Conservation (phyloP, 2,113 vertebrate genomes). For the Stercorarius parasiticus region DNA sequence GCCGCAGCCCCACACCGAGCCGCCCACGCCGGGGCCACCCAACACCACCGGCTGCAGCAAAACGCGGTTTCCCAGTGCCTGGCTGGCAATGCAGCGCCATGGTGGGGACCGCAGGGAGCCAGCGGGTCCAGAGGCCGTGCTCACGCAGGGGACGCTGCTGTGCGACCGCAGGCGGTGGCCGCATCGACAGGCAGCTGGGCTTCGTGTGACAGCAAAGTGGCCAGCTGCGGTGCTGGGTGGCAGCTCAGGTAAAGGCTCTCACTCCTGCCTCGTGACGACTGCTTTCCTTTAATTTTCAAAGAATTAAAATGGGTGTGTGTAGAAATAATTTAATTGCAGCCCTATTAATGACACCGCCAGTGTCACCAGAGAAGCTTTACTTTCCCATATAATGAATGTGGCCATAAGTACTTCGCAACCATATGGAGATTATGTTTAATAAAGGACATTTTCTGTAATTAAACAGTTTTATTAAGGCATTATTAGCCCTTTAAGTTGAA, state of each 20-base stretch:
- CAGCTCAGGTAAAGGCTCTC: background rate
- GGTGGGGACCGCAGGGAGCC: accelerated
- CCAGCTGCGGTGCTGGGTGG: background rate
- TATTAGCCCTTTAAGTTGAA: constrained; percentile 60
- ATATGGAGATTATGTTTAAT: constrained; percentile 34
- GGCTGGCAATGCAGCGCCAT: accelerated
- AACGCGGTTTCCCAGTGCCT: accelerated
- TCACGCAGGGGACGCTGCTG: accelerated
- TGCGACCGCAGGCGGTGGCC: accelerated
- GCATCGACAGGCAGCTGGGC: accelerated
- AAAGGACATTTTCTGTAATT: constrained; percentile 48
- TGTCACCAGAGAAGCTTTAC: background rate
- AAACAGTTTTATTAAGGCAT: constrained; percentile 56
- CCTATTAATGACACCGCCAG: accelerated
- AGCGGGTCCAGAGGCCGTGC: accelerated
- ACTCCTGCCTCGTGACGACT: accelerated
- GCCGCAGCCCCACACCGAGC: accelerated
- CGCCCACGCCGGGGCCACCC: accelerated
- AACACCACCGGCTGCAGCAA: background rate
- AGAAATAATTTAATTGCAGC: background rate
- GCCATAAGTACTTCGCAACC: constrained; percentile 15
- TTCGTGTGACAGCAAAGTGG: accelerated
- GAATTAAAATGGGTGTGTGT: accelerated
- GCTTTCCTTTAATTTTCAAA: background rate
- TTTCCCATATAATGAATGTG: background rate